A percentile compares a stretch with the other conserved stretches of the same genome.
Conservation (phyloP, 2,888 invertebrate species). For the Acronicta aceris region DNA sequence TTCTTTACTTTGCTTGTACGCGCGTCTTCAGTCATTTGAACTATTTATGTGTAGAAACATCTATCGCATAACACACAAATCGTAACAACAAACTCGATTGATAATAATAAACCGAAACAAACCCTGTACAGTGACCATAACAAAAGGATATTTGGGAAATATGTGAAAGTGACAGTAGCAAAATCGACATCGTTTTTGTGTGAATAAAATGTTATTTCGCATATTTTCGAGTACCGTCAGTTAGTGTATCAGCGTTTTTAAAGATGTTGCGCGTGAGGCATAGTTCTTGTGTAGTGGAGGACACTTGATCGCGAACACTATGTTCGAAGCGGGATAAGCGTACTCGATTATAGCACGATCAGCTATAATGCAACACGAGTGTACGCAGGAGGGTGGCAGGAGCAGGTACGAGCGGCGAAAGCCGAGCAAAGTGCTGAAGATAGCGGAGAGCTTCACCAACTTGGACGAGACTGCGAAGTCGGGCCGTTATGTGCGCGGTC, state of each 20-base stretch:
- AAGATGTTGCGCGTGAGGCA: slow-evolving; percentile 72
- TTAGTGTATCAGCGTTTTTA: slow-evolving; percentile 69
- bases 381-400: slow-evolving; percentile 75
- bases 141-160: slow-evolving; percentile 68
- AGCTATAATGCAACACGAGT: slow-evolving; percentile 88
- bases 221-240: slow-evolving; percentile 80
- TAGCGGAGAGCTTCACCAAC: slow-evolving; percentile 88
- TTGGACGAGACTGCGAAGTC: slow-evolving; percentile 85
- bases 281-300: slow-evolving; percentile 71
- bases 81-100: slow-evolving; percentile 68
- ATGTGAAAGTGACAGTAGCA: slow-evolving; percentile 85
- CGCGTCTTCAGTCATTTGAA: slow-evolving; percentile 82
- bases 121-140: slow-evolving; percentile 65
- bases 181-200: slow-evolving; percentile 79
- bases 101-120: slow-evolving; percentile 60
- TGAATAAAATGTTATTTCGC: slow-evolving; percentile 80
- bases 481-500: slow-evolving; percentile 83
- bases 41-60: slow-evolving; percentile 77
- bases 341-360: slow-evolving; percentile 66
- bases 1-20: slow-evolving; percentile 84
- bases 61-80: slow-evolving; percentile 71
- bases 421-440: slow-evolving; percentile 87
- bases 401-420: slow-evolving; percentile 84
- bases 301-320: slow-evolving; percentile 77
- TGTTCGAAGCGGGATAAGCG: slow-evolving; percentile 85